These are phyloP conservation scores for Cataglyphis albicans DNA, from an alignment of 2,888 invertebrate species.

Conservation along the genomic window DNA sequence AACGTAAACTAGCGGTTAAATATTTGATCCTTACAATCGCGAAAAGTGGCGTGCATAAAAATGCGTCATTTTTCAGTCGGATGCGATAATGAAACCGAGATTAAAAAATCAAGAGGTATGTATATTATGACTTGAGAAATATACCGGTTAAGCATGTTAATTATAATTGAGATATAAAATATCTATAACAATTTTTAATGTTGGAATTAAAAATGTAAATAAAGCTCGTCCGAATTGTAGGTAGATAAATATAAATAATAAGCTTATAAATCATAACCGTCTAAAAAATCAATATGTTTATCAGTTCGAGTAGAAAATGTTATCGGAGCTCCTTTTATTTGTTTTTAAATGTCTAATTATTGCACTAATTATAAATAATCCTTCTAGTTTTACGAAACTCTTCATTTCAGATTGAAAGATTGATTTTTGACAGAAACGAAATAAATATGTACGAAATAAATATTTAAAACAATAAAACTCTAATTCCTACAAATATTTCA, in stretches of 20 bases:
- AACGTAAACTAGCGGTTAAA: constrained; percentile 68
- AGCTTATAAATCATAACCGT: neutral
- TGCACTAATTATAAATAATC: neutral
- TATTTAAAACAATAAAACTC: neutral
- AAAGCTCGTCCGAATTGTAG: neutral
- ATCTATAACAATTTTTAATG: neutral
- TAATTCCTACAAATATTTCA: neutral
- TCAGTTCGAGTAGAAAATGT: constrained; percentile 23
- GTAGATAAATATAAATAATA: neutral
- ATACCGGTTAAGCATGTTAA: neutral
- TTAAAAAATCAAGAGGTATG: constrained; percentile 42
- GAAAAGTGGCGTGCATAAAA: constrained; percentile 9
- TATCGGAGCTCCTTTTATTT: neutral
- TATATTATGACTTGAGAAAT: neutral
- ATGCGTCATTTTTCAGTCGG: constrained; percentile 59
- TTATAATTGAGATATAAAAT: neutral
- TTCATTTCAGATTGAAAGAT: neutral
- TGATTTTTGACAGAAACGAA: neutral
- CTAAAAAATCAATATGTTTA: constrained; percentile 18
- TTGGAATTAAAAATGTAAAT: neutral
- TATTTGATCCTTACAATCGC: constrained; percentile 61
- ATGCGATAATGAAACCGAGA: constrained; percentile 63
- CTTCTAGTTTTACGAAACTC: neutral
- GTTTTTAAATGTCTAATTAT: neutral
- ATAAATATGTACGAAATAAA: neutral